These are phyloP conservation scores for Troides aeacus DNA, from an alignment of 2,888 invertebrate species.

Conservation along the genomic window DNA sequence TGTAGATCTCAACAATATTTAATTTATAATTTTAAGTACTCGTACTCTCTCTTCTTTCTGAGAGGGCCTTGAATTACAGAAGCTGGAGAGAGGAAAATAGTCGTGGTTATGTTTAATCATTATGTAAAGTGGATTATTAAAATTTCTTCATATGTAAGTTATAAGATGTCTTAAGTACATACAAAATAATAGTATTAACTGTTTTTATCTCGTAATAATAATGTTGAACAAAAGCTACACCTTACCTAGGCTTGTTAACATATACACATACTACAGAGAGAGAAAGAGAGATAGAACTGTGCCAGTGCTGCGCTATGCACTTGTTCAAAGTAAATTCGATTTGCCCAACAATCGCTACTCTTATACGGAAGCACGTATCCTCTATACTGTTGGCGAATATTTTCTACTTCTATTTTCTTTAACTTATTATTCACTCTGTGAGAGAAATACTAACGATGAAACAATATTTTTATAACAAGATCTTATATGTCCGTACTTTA, in stretches of 20 bases:
- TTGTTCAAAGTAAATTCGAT: slow-evolving; percentile 29
- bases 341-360: slow-evolving; percentile 29
- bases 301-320: slow-evolving; percentile 24
- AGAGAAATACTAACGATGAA: slow-evolving; percentile 8
- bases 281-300: neutral
- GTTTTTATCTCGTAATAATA: neutral
- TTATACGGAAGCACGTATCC: slow-evolving; percentile 28
- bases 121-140: too few relatives aligned
- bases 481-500: neutral
- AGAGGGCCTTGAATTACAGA: too few relatives aligned
- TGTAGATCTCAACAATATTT: too few relatives aligned
- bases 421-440: slow-evolving; percentile 23
- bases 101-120: too few relatives aligned
- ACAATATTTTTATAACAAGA: slow-evolving; percentile 1
- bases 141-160: too few relatives aligned
- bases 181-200: too few relatives aligned
- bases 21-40: too few relatives aligned
- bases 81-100: too few relatives aligned
- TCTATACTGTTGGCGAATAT: slow-evolving; percentile 25
- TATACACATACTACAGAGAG: slow-evolving; percentile 11
- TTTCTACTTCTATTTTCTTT: slow-evolving; percentile 20
- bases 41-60: too few relatives aligned
- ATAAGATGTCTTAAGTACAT: too few relatives aligned
- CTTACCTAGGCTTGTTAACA: slow-evolving; percentile 18
- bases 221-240: slow-evolving; percentile 1